Conservation (phyloP, 2,797 vertebrate species). For the Betta splendens region DNA sequence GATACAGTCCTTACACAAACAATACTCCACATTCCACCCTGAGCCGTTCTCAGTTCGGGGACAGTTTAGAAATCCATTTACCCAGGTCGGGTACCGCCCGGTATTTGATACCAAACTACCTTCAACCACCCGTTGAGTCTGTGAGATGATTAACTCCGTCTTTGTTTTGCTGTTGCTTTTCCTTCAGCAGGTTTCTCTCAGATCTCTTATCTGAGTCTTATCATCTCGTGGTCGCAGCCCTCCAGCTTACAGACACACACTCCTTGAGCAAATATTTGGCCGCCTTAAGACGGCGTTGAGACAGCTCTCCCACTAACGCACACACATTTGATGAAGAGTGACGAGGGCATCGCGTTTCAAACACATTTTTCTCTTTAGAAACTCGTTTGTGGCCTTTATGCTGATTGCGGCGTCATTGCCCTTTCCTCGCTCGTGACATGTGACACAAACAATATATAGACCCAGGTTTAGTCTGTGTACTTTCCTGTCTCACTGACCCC, state of each 20-base stretch:
- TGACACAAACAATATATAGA: slow-evolving; percentile 56
- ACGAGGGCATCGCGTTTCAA: slow-evolving; percentile 20
- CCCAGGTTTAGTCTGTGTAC: slow-evolving; percentile 66
- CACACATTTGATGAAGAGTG: neutral
- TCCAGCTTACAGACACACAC: slow-evolving; percentile 65
- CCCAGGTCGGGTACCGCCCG: slow-evolving; percentile 69
- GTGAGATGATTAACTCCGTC: slow-evolving; percentile 78
- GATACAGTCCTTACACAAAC: slow-evolving; percentile 28
- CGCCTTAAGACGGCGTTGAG: slow-evolving; percentile 55
- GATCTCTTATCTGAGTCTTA: slow-evolving; percentile 79
- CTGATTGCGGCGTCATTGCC: slow-evolving; percentile 3
- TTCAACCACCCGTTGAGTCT: slow-evolving; percentile 58
- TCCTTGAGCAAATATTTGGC: slow-evolving; percentile 79
- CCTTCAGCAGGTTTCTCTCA: slow-evolving; percentile 69
- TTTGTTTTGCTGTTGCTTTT: slow-evolving; percentile 75
- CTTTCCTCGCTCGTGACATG: slow-evolving; percentile 37
- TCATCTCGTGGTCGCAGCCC: slow-evolving; percentile 64
- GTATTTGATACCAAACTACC: slow-evolving; percentile 67
- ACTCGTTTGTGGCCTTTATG: slow-evolving; percentile 6
- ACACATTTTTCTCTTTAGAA: slow-evolving; percentile 19
- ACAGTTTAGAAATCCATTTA: slow-evolving; percentile 52
- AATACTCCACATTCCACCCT: slow-evolving; percentile 47
- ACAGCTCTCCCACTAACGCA: slow-evolving; percentile 33
- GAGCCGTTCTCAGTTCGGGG: slow-evolving; percentile 30
- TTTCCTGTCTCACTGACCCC: slow-evolving; percentile 72